Percentiles rank a stretch among this genome's conserved stretches.
Conservation (phyloP, 1,140 invertebrate species). For the Drosophila gunungcola region DNA sequence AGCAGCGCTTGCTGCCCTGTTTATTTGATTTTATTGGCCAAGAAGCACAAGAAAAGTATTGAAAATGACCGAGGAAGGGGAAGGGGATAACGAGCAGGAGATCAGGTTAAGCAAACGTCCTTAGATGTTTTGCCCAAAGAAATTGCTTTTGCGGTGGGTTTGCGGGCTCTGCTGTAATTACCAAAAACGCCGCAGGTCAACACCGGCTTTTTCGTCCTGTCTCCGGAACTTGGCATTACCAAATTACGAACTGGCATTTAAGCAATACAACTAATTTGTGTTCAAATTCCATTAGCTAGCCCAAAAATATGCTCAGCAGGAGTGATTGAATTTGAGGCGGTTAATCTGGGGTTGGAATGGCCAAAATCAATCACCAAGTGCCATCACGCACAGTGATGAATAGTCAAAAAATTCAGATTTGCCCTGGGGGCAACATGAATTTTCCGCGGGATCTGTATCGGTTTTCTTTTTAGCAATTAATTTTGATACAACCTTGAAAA, state of each 20-base stretch:
- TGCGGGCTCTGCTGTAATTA: conserved; percentile 42
- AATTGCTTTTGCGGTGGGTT: conserved; percentile 46
- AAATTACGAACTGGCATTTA: conserved; percentile 63
- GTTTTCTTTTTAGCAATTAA: conserved; percentile 11
- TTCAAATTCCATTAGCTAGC: conserved; percentile 69
- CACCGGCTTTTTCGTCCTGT: conserved; percentile 4
- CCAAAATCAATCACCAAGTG: conserved; percentile 37
- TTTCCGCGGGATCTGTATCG: conserved; percentile 7
- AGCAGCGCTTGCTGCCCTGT: conserved; percentile 54
- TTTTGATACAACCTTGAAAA: not conserved
- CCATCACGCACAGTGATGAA: conserved; percentile 48
- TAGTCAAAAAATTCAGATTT: conserved; percentile 12
- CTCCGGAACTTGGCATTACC: conserved; percentile 46
- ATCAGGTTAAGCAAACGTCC: conserved; percentile 15
- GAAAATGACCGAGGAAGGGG: conserved; percentile 28
- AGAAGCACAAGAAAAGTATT: conserved; percentile 47
- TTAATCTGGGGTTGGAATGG: not conserved
- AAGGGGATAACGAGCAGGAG: not conserved
- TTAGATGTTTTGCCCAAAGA: conserved; percentile 24
- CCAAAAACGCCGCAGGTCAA: conserved; percentile 45
- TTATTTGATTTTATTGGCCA: conserved; percentile 68
- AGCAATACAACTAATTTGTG: conserved; percentile 75
- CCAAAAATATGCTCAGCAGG: conserved; percentile 33
- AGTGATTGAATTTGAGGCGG: conserved; percentile 35
- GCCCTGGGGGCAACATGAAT: not conserved